Evolutionary conservation across 2,113 vertebrate genomes (phyloP).

Genomic region (Candoia aspera): DNA sequence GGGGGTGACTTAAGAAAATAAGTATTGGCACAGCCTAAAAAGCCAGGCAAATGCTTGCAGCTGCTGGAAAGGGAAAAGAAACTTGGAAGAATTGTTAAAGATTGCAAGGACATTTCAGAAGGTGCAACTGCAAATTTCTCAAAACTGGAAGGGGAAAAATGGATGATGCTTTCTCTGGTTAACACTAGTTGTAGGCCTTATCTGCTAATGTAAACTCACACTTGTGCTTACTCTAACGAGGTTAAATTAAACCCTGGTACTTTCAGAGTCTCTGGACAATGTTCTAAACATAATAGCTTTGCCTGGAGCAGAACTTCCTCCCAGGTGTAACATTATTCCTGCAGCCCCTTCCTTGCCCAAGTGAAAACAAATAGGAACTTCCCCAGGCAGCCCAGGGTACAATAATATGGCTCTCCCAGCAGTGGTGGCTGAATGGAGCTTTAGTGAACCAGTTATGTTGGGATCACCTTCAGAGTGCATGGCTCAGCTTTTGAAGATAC

Average conservation of each 20-base stretch:
- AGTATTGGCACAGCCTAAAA: rapidly evolving
- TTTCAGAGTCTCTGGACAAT: not conserved
- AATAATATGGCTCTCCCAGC: not conserved
- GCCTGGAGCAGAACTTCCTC: not conserved
- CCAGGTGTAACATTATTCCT: slow-evolving; percentile 2
- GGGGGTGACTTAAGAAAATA: rapidly evolving
- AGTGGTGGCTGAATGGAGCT: not conserved
- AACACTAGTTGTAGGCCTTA: not conserved
- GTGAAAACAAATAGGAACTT: not conserved
- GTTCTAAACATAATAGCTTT: not conserved
- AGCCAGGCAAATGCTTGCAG: rapidly evolving
- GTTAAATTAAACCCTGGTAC: not conserved
- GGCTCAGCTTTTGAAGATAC: not conserved
- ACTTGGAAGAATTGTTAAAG: not conserved
- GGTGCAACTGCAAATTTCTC: not conserved
- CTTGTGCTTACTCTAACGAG: not conserved
- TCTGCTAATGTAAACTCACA: not conserved
- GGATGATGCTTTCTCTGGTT: not conserved
- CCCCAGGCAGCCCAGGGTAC: not conserved
- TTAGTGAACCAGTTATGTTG: not conserved
- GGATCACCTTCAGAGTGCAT: not conserved
- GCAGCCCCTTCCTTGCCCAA: not conserved
- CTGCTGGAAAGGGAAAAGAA: not conserved
- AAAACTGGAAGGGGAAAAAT: not conserved
- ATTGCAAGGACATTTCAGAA: not conserved